Percentiles rank a stretch among this genome's conserved stretches.
phyloP scores from a whole-genome alignment of 37 sponge, comb jelly and placozoan species.

The Diacarnus erythraeanus region DNA sequence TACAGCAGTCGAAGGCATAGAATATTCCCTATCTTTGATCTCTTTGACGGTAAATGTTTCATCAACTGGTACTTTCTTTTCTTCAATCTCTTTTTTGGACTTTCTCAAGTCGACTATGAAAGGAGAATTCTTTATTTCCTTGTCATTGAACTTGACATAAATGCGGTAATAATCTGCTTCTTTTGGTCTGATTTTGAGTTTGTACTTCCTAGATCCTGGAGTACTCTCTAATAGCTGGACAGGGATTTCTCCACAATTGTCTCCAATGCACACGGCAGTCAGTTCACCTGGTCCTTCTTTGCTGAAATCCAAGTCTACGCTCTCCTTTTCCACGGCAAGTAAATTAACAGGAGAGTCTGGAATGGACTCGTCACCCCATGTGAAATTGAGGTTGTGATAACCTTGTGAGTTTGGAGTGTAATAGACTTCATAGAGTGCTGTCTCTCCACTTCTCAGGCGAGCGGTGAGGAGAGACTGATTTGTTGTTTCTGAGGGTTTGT shows the following conservation, averaged over 20 bases:
- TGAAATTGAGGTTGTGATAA: slow-evolving; percentile 31
- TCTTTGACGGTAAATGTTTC: not conserved
- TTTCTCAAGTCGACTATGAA: not conserved
- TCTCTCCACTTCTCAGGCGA: not conserved
- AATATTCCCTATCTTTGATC: not conserved
- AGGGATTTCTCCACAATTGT: slow-evolving; percentile 19
- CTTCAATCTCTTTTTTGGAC: not conserved
- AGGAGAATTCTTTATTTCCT: slow-evolving; percentile 24
- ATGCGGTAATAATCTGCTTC: slow-evolving; percentile 46
- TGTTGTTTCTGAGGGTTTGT: slow-evolving; percentile 7
- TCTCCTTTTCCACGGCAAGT: slow-evolving; percentile 16
- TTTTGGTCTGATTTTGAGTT: slow-evolving; percentile 41
- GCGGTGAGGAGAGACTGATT: slow-evolving; percentile 1
- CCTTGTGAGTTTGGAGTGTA: slow-evolving; percentile 10
- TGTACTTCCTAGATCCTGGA: slow-evolving; percentile 35
- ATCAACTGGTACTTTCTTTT: not conserved
- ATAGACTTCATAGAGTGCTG: slow-evolving; percentile 1
- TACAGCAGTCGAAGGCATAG: no score
- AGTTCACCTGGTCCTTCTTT: slow-evolving; percentile 6
- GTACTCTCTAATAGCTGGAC: slow-evolving; percentile 17
- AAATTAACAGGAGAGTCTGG: slow-evolving; percentile 33
- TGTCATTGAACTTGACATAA: slow-evolving; percentile 35
- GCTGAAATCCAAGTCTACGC: slow-evolving; percentile 17
- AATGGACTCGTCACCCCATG: slow-evolving; percentile 6
- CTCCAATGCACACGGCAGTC: slow-evolving; percentile 48